Evolutionary conservation across 1,140 invertebrate species (phyloP).

Genomic region (Cryptotermes secundus): DNA sequence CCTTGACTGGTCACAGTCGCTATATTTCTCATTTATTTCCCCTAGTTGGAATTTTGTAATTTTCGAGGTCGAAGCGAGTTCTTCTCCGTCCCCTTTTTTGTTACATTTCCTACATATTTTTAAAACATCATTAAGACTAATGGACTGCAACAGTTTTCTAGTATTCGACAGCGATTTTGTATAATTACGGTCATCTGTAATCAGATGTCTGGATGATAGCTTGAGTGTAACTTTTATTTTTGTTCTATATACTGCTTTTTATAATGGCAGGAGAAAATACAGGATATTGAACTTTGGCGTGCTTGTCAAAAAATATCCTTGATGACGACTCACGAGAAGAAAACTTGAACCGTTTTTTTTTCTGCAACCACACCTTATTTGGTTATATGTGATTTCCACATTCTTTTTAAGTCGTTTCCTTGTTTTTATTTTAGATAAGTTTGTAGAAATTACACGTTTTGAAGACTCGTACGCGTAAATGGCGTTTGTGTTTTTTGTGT

Average conservation of each 20-base stretch:
- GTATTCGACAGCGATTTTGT: neutral
- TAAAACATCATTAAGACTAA: neutral
- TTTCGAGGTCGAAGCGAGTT: no score
- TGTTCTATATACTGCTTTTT: neutral
- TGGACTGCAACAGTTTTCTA: neutral
- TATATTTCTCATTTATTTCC: no score
- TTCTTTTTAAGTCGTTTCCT: neutral
- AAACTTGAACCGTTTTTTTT: neutral
- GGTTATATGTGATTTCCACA: constrained; percentile 12
- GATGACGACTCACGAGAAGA: neutral
- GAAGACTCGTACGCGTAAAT: neutral
- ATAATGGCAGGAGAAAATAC: neutral
- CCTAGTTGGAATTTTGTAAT: no score
- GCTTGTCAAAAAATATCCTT: neutral
- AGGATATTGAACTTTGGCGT: constrained; percentile 6
- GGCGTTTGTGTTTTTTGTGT: neutral
- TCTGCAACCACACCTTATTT: neutral
- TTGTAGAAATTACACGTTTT: constrained; percentile 4
- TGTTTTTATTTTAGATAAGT: neutral
- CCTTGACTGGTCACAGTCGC: no score
- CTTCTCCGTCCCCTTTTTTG: no score
- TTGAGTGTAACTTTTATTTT: neutral
- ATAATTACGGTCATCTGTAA: neutral
- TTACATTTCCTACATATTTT: no score
- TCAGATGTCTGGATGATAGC: neutral